Evolutionary conservation across 2,888 invertebrate genomes (phyloP), one percentile per base, ranked within the genome.

Genomic region (Tetrapedia diversipes): DNA sequence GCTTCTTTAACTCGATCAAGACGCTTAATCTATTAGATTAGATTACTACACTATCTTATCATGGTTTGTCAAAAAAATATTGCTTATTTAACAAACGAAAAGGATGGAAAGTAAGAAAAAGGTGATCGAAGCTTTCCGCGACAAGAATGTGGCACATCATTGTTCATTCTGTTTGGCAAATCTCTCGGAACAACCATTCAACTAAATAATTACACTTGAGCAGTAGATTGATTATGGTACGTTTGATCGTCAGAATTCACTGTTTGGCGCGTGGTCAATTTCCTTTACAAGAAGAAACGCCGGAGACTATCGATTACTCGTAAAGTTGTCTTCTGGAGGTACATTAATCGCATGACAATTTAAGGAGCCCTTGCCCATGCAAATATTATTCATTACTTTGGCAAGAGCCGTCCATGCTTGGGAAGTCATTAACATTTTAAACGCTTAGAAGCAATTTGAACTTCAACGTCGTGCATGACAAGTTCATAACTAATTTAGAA

Each of bases 221-320:
- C 39, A 57, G 51, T 68, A 65, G 61, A 64, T 79, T 73, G 71
- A 72, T 85, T 81, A 77, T 80, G 76, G 70, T 77, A 75, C 72
- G 64, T 71, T 80, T 73, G 59, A 79, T 69, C 73, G 72, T 71
- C 64, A 67, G 69, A 77, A 83, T 85, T 83, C 81, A 83, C 84
- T 54, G 75, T 78, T 82, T 82, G 87, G 84, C 86, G 76, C 59
- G 34, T 61, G 34, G 77, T 85, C 87, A 84, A 81, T 78, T 82
- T 47, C 37, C 70, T 71, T 53, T 43, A 45, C 67, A 70, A 54
- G 49, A 67, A 75, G 75, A 76, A 79, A 61, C 51, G 51, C 73
- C 79, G 82, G 81, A 83, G 77, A 78, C 60, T 77, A 84, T 86
- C 80, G 79, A 81, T 72, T 71, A 68, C 37, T 49, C 49, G 67